Base-by-base conservation (phyloP, 1,140 invertebrate genomes). In the Centruroides vittatus region DNA sequence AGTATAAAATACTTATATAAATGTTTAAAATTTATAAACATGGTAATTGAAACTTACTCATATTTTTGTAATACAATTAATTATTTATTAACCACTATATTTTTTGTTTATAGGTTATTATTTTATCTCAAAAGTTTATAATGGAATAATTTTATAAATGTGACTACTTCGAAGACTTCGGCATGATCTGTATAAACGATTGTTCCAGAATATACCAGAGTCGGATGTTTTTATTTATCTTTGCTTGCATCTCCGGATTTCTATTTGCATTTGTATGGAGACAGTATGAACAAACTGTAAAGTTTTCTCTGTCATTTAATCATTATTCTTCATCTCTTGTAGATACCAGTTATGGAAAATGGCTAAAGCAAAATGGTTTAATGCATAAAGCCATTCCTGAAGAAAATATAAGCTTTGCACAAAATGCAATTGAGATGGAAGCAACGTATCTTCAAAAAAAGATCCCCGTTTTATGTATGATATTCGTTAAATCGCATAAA, bases 191-290 rank as follows among this genome's bases (percentile, higher is more conserved):
- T 41, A 6, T 41, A 41, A 41, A 3, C 8, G 41, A 41, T 41
- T 41, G 41, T 41, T 41, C 41, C 5, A 41, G 41, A 8, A 41
- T 41, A 41, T 41, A 41, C 13, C 62, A 57, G 41, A 64, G 57
- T 35, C 50, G 63, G 36, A 7, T 64, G 4, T 64, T 68, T 55
- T 56, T 68, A 34, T 65, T 69, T 52, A 34, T 63, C 35, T 67
- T 63, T 59, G 66, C 68, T 36, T 62, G 63, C 41, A 52, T 69
- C 9, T 67, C 67, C 34, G 68, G 68, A 35, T 61, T 68, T 10
- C 35, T 70, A 9, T 69, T 70, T 65, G 68, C 67, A 13, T 51
- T 70, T 35, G 64, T 70, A n/a, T 70, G 66, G 66, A 41, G 59
- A 9, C 64, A 70, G 55, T 70, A 70, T 47, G 64, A 68, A 61